phyloP scores from a whole-genome alignment of 2,113 vertebrate genomes.

The Cyanoliseus patagonus region DNA sequence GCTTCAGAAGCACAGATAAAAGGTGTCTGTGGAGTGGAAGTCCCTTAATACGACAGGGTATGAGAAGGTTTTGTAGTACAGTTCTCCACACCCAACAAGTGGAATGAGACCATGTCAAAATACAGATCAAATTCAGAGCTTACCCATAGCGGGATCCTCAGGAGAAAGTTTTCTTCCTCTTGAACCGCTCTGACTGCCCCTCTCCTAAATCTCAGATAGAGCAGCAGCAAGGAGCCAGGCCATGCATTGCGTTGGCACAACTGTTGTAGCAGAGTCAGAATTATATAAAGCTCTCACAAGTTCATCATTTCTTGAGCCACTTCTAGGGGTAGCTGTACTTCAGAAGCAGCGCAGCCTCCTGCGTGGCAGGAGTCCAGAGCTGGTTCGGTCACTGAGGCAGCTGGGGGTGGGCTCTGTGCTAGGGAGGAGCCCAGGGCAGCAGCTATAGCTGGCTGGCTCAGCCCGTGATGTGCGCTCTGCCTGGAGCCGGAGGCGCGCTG shows the following conservation, averaged over 20 bases:
- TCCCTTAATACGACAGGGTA: background rate
- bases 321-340: background rate
- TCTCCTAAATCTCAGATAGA: background rate
- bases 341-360: accelerated
- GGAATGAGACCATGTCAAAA: background rate
- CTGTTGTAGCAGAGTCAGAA: background rate
- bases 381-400: accelerated
- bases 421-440: background rate
- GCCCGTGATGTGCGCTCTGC: background rate
- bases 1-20: background rate
- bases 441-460: background rate
- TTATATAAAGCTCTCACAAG: accelerated
- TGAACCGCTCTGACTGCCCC: background rate
- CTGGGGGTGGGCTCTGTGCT: background rate
- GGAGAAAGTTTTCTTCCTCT: background rate
- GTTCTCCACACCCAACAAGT: accelerated
- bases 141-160: accelerated
- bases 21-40: background rate
- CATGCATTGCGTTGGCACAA: background rate
- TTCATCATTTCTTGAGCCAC: background rate
- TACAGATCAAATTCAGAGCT: background rate
- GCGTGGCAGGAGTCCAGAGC: background rate
- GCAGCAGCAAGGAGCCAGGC: background rate
- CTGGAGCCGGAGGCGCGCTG: accelerated
- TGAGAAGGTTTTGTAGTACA: background rate